phyloP scores from a whole-genome alignment of 2,113 vertebrate genomes.

The Turdus rufiventris region DNA sequence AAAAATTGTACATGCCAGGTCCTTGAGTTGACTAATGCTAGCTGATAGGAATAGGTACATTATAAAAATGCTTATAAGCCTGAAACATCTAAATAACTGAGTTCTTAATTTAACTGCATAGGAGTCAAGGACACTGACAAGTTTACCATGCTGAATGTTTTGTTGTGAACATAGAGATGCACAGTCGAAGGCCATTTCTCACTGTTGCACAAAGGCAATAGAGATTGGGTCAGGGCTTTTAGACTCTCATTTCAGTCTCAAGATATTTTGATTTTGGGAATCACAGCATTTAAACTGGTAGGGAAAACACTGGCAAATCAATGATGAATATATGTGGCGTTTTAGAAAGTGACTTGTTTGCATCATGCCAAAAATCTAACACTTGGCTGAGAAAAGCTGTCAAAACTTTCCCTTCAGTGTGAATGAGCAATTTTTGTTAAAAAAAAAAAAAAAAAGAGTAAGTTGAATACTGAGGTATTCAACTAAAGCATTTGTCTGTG shows the following conservation, averaged over 20 bases:
- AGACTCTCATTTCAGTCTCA: background rate
- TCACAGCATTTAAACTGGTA: background rate
- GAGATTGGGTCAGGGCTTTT: background rate
- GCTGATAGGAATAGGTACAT: background rate
- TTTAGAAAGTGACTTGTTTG: background rate
- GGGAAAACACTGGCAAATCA: background rate
- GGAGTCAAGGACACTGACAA: background rate
- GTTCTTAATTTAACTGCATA: background rate
- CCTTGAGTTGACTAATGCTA: background rate
- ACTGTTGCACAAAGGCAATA: background rate
- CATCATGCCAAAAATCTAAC: background rate
- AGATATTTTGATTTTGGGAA: background rate
- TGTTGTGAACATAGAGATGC: background rate
- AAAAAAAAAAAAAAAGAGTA: accelerated
- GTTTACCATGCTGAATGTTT: background rate
- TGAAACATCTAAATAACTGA: background rate
- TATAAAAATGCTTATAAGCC: background rate
- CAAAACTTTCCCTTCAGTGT: background rate
- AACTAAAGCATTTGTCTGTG: background rate
- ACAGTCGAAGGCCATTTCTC: background rate
- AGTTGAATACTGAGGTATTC: background rate
- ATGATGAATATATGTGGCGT: background rate
- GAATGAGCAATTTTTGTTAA: background rate
- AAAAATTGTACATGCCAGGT: background rate
- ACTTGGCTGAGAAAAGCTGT: background rate